Base-by-base conservation (phyloP, 2,797 vertebrate genomes). In the Megalops cyprinoides region DNA sequence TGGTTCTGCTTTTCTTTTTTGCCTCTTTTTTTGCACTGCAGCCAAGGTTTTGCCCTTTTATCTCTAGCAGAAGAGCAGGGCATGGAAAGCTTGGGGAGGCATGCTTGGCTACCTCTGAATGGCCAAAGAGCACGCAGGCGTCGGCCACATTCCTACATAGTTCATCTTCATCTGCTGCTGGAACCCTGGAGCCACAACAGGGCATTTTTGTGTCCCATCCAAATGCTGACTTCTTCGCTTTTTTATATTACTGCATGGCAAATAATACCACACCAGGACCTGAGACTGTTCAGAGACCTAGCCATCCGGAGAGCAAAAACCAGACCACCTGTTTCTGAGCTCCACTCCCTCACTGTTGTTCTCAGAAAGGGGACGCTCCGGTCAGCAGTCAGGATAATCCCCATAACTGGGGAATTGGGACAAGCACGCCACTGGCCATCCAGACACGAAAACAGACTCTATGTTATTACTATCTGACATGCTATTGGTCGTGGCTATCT, bases 21-120 rank as follows among this genome's bases (percentile, higher is more conserved):
- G n/a, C n/a, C n/a, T 69, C 56, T 28, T 76, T 37, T 56, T 73
- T 60, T 75, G 76, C n/a, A 5, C 51, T 23, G n/a, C 12, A 39
- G 81, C 78, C 80, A 78, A 84, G 44, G 58, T 76, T 76, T 60
- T 39, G 65, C 55, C 79, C 77, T 87, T 86, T 88, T 82, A 88
- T 85, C 84, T 86, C 77, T 77, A 0, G 46, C 56, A 78, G 79
- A 42, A 75, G 82, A 79, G 49, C 48, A 69, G 76, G 79, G 79
- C 56, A 76, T 83, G 76, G 83, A 85, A 84, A 83, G 78, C 81
- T 76, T 79, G 79, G 78, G 74, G 84, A n/a, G 86, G 85, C 81
- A 86, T 82, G 86, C 85, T 86, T 83, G 87, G 86, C 87, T 86
- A 79, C 79, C 74, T 77, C 83, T 85, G 80, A 89, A 86, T 90